These are phyloP conservation scores for Anastrepha obliqua DNA, from an alignment of 1,140 invertebrate genomes.

Conservation along the genomic window DNA sequence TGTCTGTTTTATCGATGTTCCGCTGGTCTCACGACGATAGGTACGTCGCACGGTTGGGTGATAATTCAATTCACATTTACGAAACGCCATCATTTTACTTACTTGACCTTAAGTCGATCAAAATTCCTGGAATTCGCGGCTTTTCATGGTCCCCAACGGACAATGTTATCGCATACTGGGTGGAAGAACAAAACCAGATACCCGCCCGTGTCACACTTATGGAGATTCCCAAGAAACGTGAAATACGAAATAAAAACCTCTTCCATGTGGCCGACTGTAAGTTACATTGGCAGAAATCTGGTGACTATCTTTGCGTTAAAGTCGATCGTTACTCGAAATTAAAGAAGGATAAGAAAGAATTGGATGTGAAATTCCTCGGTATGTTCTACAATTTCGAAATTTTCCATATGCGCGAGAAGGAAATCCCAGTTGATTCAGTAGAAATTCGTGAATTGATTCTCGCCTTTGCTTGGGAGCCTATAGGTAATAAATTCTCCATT, in stretches of 20 bases:
- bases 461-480: conserved; percentile 98
- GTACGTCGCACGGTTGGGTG: conserved; percentile 94
- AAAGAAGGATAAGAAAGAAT: conserved; percentile 90
- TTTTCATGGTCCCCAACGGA: conserved; percentile 99
- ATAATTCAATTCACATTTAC: conserved; percentile 92
- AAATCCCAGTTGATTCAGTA: conserved; percentile 97
- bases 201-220: conserved; percentile 89
- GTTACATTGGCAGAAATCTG: conserved; percentile 99
- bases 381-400: conserved; percentile 99
- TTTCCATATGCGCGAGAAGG: conserved; percentile 98
- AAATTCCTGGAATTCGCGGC: conserved; percentile 92
- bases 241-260: conserved; percentile 96
- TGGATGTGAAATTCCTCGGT: conserved; percentile 94
- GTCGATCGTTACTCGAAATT: conserved; percentile 97
- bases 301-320: conserved; percentile 98
- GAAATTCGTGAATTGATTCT: conserved; percentile 95
- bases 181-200: conserved; percentile 96
- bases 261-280: conserved; percentile 99
- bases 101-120: conserved; percentile 95
- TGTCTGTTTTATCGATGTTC: conserved; percentile 92
- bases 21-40: conserved; percentile 98
- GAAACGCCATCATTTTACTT: conserved; percentile 96
- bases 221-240: conserved; percentile 90
- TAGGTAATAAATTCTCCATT: conserved; percentile 96
- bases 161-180: conserved; percentile 97